Evolutionary conservation across 2,113 vertebrate species (phyloP).

Genomic region (Mystacornis crossleyi): DNA sequence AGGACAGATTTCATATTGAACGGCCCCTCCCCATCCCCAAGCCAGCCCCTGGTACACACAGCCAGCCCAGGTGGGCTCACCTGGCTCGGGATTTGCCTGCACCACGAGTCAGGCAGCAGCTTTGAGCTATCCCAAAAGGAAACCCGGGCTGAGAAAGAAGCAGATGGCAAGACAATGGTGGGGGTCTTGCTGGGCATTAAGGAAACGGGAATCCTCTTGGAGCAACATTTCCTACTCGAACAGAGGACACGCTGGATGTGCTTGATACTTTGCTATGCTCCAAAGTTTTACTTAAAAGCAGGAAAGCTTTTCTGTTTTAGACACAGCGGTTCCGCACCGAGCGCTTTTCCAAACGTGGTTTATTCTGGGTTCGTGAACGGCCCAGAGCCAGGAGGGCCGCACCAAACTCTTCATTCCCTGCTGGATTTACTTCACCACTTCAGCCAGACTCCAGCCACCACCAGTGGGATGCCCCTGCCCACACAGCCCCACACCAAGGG

Average conservation of each 20-base stretch:
- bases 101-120: neutral
- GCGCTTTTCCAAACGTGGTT: neutral
- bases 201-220: neutral
- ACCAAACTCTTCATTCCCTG: neutral
- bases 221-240: neutral
- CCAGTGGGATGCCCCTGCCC: neutral
- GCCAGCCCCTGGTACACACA: neutral
- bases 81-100: neutral
- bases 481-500: neutral
- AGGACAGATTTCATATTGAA: neutral
- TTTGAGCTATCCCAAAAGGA: neutral
- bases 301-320: neutral
- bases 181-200: neutral
- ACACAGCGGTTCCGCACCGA: neutral
- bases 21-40: neutral
- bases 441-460: neutral
- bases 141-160: rapidly evolving
- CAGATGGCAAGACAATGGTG: neutral
- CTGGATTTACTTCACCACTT: neutral
- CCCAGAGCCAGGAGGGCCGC: neutral
- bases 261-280: neutral
- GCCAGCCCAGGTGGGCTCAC: neutral
- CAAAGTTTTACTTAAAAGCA: neutral
- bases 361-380: neutral
- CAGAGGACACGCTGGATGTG: neutral